Base-by-base conservation (phyloP, 2,888 invertebrate genomes). In the Hypomecis atomaria region DNA sequence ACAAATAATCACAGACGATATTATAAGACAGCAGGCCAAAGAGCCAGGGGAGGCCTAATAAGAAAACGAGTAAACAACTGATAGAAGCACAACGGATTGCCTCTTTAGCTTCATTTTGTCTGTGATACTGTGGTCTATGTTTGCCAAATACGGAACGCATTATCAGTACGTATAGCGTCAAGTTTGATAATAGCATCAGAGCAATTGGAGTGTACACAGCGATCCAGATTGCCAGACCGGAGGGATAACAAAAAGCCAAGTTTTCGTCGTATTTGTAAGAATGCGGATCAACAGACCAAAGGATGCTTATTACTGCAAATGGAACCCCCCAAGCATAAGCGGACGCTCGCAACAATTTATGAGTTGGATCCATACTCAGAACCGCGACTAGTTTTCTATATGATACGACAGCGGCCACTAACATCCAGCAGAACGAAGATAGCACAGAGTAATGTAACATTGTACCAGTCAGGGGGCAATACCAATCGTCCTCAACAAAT, bases 381-480 rank as follows among this genome's bases (percentile, higher is more conserved):
- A 96, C 95, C 75, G 94, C 90, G 23, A 96, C 96, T 69, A 96
- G 92, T 56, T 95, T 89, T 49, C 94, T 88, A 77, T 96, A 96
- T 57, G 96, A 96, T 38, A 96, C 79, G 0, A 95, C 89, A 1
- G 95, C 96, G 56, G 95, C 95, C 10, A 96, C 94, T 47, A 96
- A 81, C 95, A 96, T 96, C 96, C 96, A 96, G 71, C 94, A 94
- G 79, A 95, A 96, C 6, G 95, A 94, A 0, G 94, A 92, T 23
- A 96, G 78, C 37, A 95, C 93, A 10, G 95, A 93, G 78, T 96
- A 96, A 77, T 96, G 96, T 10, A 96, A 77, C 6, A 93, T 73
- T 6, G 94, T 93, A 1, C 95, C 95, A 0, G 94, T 82, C 7
- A 94, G 73, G 79, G 93, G 89, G 76, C 96, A 96, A 3, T 84